Percentiles rank a stretch among this genome's conserved stretches.
These are phyloP conservation scores for Chiloscyllium punctatum DNA, from an alignment of 2,797 vertebrate species.

Conservation along the genomic window DNA sequence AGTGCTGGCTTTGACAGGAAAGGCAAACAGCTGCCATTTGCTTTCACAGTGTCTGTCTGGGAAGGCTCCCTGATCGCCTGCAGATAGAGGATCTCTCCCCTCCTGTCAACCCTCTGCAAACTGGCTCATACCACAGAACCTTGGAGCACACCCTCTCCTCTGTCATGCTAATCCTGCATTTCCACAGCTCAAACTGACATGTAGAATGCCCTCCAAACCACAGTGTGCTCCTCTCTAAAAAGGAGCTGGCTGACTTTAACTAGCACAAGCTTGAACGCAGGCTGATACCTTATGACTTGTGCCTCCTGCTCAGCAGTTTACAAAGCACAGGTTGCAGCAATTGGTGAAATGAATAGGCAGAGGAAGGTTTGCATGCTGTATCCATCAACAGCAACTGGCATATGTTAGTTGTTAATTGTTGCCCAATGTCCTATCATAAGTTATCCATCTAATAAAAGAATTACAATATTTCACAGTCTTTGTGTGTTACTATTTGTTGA, in stretches of 20 bases:
- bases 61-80: not conserved
- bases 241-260: too few species aligned
- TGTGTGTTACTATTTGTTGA: not conserved
- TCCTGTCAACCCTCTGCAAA: not conserved
- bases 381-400: not conserved
- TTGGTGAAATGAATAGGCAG: not conserved
- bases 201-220: not conserved
- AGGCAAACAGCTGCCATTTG: not conserved
- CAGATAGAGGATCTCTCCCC: not conserved
- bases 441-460: not conserved
- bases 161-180: too few species aligned
- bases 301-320: too few species aligned
- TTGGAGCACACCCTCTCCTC: not conserved
- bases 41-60: not conserved
- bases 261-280: too few species aligned
- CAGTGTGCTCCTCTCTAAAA: too few species aligned
- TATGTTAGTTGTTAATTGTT: not conserved
- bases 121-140: not conserved
- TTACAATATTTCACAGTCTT: not conserved
- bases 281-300: too few species aligned
- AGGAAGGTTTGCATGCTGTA: not conserved
- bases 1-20: not conserved
- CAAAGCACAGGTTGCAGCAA: too few species aligned
- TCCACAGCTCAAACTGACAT: not conserved
- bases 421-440: not conserved